phyloP scores from a whole-genome alignment of 2,888 invertebrate genomes.

The Hofmannophila pseudospretella region DNA sequence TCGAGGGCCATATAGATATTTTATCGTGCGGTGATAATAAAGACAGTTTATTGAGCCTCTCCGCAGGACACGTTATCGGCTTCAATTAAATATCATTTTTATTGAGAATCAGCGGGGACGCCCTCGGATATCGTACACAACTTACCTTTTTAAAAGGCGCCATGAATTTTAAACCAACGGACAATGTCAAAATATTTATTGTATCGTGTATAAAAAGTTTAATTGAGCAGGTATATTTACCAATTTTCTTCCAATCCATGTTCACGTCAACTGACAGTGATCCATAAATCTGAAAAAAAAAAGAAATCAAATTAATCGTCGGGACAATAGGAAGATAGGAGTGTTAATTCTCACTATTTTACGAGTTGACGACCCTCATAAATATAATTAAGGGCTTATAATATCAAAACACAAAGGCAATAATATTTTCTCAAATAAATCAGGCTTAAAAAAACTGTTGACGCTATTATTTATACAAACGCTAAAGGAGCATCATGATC shows the following conservation, averaged over 20 bases:
- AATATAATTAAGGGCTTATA: constrained; percentile 43
- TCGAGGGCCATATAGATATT: constrained; percentile 32
- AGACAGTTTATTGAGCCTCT: constrained; percentile 70
- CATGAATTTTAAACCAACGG: constrained; percentile 26
- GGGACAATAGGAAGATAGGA: constrained; percentile 11
- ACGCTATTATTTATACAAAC: constrained; percentile 70
- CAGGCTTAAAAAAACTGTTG: constrained; percentile 56
- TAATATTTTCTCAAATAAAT: constrained; percentile 53
- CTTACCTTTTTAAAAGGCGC: constrained; percentile 41
- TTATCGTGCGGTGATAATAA: constrained; percentile 67
- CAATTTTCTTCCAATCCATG: constrained; percentile 41
- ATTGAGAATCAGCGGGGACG: constrained; percentile 63
- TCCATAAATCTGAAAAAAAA: constrained; percentile 54
- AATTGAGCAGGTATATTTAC: constrained; percentile 28
- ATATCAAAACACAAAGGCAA: constrained; percentile 40
- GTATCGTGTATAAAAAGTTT: constrained; percentile 7
- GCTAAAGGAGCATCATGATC: constrained; percentile 62
- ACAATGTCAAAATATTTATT: constrained; percentile 27
- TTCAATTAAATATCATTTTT: constrained; percentile 77
- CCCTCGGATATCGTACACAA: constrained; percentile 50
- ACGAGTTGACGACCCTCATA: constrained; percentile 41
- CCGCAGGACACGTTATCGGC: constrained; percentile 65
- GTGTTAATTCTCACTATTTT: constrained; percentile 18
- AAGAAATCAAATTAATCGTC: constrained; percentile 25
- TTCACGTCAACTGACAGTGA: constrained; percentile 28